Conservation (phyloP, 2,113 vertebrate species). For the Pseudorectes ferrugineus region DNA sequence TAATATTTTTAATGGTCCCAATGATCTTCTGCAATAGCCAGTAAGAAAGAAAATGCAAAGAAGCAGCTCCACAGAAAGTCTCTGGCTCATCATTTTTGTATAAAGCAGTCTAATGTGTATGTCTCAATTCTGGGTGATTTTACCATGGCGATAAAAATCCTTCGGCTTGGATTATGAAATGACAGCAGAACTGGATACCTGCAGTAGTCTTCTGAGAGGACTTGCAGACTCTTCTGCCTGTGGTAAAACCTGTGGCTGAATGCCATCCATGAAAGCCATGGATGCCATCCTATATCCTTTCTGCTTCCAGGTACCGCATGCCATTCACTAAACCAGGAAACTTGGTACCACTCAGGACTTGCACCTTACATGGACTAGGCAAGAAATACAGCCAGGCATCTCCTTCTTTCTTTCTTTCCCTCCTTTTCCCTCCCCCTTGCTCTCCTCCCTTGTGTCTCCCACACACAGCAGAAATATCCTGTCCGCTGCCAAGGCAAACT, state of each 20-base stretch:
- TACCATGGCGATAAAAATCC: not conserved
- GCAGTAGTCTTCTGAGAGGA: not conserved
- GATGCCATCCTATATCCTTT: not conserved
- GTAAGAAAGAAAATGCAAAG: not conserved
- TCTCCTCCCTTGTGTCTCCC: not conserved
- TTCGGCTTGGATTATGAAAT: not conserved
- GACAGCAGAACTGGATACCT: not conserved
- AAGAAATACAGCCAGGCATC: not conserved
- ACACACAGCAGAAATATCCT: conserved; percentile 9
- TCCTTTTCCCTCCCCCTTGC: not conserved
- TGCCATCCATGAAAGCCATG: not conserved
- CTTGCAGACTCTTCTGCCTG: not conserved
- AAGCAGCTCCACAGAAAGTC: not conserved
- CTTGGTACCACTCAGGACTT: not conserved
- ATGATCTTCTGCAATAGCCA: not conserved
- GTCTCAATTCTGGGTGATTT: not conserved
- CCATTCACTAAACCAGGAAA: not conserved
- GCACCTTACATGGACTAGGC: not conserved
- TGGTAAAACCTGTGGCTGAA: not conserved
- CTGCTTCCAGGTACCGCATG: not conserved
- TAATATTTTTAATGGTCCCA: not conserved
- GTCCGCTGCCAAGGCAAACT: not conserved
- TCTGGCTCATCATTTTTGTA: not conserved
- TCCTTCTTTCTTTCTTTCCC: not conserved
- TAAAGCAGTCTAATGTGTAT: not conserved